Evolutionary conservation across 92 coral and sea anemone genomes (phyloP).

Genomic region (Metridium senile): DNA sequence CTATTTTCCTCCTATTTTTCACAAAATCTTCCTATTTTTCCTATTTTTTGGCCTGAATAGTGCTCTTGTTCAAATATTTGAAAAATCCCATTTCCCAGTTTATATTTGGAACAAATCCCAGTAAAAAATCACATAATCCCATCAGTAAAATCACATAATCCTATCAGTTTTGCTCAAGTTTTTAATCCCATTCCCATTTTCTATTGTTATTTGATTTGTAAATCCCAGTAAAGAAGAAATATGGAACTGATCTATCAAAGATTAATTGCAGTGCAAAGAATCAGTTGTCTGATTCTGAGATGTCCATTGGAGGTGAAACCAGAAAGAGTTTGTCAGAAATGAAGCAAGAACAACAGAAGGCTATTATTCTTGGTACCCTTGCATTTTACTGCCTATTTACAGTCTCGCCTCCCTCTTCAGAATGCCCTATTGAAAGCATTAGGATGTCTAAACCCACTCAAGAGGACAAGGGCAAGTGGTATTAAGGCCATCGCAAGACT

Average conservation of each 20-base stretch:
- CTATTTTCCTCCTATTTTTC: no score
- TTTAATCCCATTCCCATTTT: no score
- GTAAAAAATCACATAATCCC: no score
- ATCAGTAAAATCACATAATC: no score
- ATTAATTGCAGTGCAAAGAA: slow-evolving; percentile 34
- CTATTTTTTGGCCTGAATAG: no score
- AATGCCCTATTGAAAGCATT: slow-evolving; percentile 48
- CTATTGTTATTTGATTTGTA: no score
- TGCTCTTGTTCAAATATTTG: no score
- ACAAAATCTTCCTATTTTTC: no score
- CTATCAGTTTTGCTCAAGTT: no score
- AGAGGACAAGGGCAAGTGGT: slow-evolving; percentile 37
- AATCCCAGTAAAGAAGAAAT: no score
- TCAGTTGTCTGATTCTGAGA: slow-evolving; percentile 48
- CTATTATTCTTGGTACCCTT: slow-evolving; percentile 44
- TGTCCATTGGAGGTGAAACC: slow-evolving; percentile 50
- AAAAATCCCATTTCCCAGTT: no score
- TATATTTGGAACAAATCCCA: no score
- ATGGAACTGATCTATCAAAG: slow-evolving; percentile 37
- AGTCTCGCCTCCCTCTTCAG: slow-evolving; percentile 38
- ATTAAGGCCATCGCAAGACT: slow-evolving; percentile 40
- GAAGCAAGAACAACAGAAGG: slow-evolving; percentile 54
- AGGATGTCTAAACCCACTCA: slow-evolving; percentile 52
- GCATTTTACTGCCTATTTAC: slow-evolving; percentile 55
- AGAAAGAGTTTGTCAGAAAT: slow-evolving; percentile 48